Evolutionary conservation across 1,140 invertebrate species (phyloP), one percentile per base, ranked within the genome.

Genomic region (Zophobas atratus): DNA sequence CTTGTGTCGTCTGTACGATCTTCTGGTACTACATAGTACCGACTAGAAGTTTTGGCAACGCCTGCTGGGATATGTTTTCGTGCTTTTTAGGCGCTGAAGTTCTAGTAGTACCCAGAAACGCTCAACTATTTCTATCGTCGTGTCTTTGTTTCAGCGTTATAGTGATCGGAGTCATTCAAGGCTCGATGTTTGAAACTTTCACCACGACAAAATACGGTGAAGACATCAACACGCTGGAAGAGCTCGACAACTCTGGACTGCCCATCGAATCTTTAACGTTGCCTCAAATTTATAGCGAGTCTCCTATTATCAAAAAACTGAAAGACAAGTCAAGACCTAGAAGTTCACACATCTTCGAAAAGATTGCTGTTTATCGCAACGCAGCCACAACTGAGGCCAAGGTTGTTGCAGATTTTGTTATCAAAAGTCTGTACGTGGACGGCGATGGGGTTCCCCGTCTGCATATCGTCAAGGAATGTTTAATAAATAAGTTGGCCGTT

Each of bases 391-490:
- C 77, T 67, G 78, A 79, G 46, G 35, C 75, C 8, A 51, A 56
- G 39, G n/a, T 32, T n/a, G 70, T 71, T 49, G 76, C 70, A 2
- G 38, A 74, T 2, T 36, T 77, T n/a, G n/a, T 73, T 32, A 77
- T 80, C 1, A 70, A 67, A 57, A 55, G 70, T 0, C 1, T 49
- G 38, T 77, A 70, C 60, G 8, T 51, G 1, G 41, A 71, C 20
- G 5, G 57, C 5, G 63, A 77, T 74, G 77, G 78, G 8, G 6
- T 39, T 6, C 70, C 78, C 3, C 36, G 60, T 36, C 73, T 88
- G 41, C 87, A 89, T 78, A 77, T 86, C 0, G 81, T 88, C 20
- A 73, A 83, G 1, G 86, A 88, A 20, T 88, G 88, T 79, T 85
- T 86, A 4, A 53, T 85, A 33, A 82, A 73, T 6, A 86, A 84